phyloP scores from a whole-genome alignment of 2,797 vertebrate species.

The Manis pentadactyla region DNA sequence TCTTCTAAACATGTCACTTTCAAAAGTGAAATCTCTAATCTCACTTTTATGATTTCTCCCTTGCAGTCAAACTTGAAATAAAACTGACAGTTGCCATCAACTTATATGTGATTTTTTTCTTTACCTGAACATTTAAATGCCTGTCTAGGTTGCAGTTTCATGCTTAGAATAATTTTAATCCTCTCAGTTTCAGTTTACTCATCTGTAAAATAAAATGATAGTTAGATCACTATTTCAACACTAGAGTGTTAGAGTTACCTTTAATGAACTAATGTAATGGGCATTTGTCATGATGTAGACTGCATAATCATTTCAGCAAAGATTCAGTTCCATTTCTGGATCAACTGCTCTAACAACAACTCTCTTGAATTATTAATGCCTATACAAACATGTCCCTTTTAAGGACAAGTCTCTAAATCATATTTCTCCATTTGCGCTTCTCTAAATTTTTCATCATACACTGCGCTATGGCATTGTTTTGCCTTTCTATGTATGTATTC shows the following conservation, averaged over 20 bases:
- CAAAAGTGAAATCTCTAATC: neutral
- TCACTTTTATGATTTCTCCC: neutral
- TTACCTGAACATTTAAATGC: neutral
- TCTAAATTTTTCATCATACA: neutral
- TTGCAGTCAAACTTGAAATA: neutral
- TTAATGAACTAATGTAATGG: neutral
- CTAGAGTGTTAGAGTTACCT: neutral
- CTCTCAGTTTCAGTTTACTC: neutral
- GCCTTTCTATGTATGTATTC: neutral
- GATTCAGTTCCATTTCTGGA: neutral
- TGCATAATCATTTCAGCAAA: neutral
- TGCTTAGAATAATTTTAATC: neutral
- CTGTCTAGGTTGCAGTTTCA: neutral
- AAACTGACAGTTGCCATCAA: neutral
- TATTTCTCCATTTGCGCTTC: neutral
- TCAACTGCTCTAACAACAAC: neutral
- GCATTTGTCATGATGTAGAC: neutral
- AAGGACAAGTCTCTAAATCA: neutral
- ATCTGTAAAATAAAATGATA: neutral
- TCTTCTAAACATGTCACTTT: neutral
- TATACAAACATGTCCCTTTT: neutral
- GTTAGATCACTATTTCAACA: constrained; percentile 6
- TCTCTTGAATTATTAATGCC: neutral
- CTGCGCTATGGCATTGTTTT: neutral
- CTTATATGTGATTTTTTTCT: neutral